Percentiles rank a stretch among this genome's conserved stretches.
Evolutionary conservation across 2,797 vertebrate genomes (phyloP).

Genomic region (Neopelma chrysocephalum): DNA sequence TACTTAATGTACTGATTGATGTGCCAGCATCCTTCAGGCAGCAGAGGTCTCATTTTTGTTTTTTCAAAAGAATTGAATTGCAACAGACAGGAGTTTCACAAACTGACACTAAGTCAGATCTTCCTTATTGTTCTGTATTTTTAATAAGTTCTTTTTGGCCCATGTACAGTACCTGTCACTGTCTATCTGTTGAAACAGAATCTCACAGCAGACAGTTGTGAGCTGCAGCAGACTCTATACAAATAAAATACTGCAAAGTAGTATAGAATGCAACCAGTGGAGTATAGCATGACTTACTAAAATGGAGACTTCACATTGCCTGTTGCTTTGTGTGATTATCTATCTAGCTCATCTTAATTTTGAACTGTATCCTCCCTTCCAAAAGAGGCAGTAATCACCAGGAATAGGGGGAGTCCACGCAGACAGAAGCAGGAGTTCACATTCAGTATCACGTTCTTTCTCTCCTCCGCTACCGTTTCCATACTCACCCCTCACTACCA

Average conservation of each 20-base stretch:
- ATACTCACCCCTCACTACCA: not conserved
- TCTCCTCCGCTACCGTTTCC: not conserved
- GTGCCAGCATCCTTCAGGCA: conserved; percentile 33
- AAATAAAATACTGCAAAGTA: not conserved
- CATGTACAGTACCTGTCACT: conserved; percentile 7
- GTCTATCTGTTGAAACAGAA: not conserved
- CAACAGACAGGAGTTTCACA: conserved; percentile 45
- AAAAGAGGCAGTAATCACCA: not conserved
- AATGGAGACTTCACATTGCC: not conserved
- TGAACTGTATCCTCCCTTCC: not conserved
- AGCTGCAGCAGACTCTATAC: not conserved
- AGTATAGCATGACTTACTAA: conserved; percentile 19
- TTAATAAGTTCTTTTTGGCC: conserved; percentile 43
- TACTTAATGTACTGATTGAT: conserved; percentile 65
- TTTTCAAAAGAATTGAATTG: conserved; percentile 27
- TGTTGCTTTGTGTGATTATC: not conserved
- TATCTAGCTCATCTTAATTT: conserved; percentile 43
- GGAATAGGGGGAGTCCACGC: not conserved
- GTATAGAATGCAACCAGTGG: not conserved
- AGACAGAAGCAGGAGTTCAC: not conserved
- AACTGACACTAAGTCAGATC: not conserved
- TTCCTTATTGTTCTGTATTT: conserved; percentile 26
- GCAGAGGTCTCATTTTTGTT: not conserved
- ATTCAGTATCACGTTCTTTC: not conserved
- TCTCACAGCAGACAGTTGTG: not conserved